Percentiles rank a stretch among this genome's conserved stretches.
These are phyloP conservation scores for human DNA, from an alignment of 2,113 vertebrate species.

Conservation along the genomic window GRCh38 chr16:65397001-65397500, in stretches of 20 bases:
- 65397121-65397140: conserved; percentile 74
- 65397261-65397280: conserved; percentile 77
- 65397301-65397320: conserved; percentile 75
- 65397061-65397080: background rate
- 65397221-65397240: conserved; percentile 70
- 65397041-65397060: background rate
- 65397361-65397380: conserved; percentile 68
- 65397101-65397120: conserved; percentile 68
- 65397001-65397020: background rate
- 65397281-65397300: conserved; percentile 69
- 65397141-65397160: conserved; percentile 69
- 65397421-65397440: conserved; percentile 66
- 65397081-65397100: conserved; percentile 34
- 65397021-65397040: background rate
- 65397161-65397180: conserved; percentile 75
- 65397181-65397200: conserved; percentile 65
- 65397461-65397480: conserved; percentile 38
- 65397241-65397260: conserved; percentile 74
- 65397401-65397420: conserved; percentile 36
- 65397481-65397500: background rate
- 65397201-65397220: conserved; percentile 75
- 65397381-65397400: conserved; percentile 72
- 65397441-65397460: conserved; percentile 40
- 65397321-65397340: conserved; percentile 75
- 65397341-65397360: conserved; percentile 58